These are phyloP conservation scores for Onchidella celtica DNA, from an alignment of 2,888 invertebrate species.

Conservation along the genomic window DNA sequence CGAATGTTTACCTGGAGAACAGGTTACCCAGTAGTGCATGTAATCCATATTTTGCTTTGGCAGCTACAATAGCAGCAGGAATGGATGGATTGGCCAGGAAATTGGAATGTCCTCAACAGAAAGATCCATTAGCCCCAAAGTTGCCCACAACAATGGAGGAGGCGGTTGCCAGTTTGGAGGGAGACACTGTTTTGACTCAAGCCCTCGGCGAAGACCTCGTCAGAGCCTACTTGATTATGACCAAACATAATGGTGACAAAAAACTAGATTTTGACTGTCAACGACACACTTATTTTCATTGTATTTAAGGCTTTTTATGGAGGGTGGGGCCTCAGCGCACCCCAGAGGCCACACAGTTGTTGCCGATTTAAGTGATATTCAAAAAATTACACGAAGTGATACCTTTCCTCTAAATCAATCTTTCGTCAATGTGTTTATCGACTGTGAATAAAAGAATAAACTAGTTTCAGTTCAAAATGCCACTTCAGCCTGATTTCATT, in stretches of 20 bases:
- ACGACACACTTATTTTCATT: constrained; percentile 23
- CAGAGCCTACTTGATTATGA: background rate
- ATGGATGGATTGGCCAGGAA: constrained; percentile 53
- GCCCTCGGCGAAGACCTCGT: constrained; percentile 34
- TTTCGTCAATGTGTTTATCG: too few relatives aligned
- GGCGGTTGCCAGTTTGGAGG: background rate
- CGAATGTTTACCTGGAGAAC: constrained; percentile 54
- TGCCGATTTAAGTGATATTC: too few relatives aligned
- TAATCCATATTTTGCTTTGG: constrained; percentile 54
- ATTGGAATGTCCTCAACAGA: constrained; percentile 46
- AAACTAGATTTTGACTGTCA: background rate
- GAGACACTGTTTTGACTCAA: constrained; percentile 23
- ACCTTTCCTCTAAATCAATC: too few relatives aligned
- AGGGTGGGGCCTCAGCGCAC: too few relatives aligned
- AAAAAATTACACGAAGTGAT: too few relatives aligned
- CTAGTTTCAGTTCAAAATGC: too few relatives aligned
- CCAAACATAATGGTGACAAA: background rate
- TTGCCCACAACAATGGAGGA: constrained; percentile 43
- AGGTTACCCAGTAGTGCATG: constrained; percentile 52
- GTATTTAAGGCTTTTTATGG: too few relatives aligned
- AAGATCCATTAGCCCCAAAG: constrained; percentile 7
- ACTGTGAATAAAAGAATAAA: too few relatives aligned
- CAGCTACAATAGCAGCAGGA: constrained; percentile 55
- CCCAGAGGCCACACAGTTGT: background rate
- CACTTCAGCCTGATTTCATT: too few relatives aligned